Base-by-base conservation (phyloP, 2,113 vertebrate genomes). In the Sander lucioperca region DNA sequence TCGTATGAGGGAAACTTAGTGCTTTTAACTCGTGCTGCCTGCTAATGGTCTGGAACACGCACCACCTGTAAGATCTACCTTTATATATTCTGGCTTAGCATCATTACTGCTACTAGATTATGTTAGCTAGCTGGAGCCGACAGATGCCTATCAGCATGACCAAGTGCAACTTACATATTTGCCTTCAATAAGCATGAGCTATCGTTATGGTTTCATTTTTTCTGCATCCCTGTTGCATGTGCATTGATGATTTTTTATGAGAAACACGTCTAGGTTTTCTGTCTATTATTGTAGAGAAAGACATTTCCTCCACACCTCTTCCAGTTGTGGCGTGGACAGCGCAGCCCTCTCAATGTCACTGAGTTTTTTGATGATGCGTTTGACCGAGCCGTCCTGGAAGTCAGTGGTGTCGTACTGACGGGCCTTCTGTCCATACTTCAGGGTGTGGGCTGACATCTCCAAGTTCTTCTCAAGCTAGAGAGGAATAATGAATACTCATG, bases 331-430 rank as follows among this genome's bases (percentile, higher is more conserved):
- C 2, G 92, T 13, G 0, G 96, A 45, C 18, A 99, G 92, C 0
- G 95, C 97, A 0, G 98, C 97, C 47, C 95, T 95, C 50, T 97
- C 97, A 4, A 99, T 94, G 89, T 98, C 95, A 39, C 97, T 97
- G 88, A 98, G 94, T 88, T 98, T 97, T 79, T 94, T 95, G 15
- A 99, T 90, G 86, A 97, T 96, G 54, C 98, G 96, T 51, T 89
- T 96, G 79, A 95, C 91, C 0, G 87, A 93, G 16, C 58, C 0
- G 0, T 97, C 97, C 93, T 97, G 97, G 92, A 99, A 99, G 75
- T 97, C 96, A 0, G 94, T 94, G 81, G 95, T 89, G 61, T 99
- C 98, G 0, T 96, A 99, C 66, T 92, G 84, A 33, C 95, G 96
- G 62, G 98, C 97, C 84, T 53, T 84, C 65, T 69, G 57, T 53